Percentiles rank a stretch among this genome's conserved stretches.
Conservation (phyloP, 2,113 vertebrate genomes). For the Trachemys scripta region DNA sequence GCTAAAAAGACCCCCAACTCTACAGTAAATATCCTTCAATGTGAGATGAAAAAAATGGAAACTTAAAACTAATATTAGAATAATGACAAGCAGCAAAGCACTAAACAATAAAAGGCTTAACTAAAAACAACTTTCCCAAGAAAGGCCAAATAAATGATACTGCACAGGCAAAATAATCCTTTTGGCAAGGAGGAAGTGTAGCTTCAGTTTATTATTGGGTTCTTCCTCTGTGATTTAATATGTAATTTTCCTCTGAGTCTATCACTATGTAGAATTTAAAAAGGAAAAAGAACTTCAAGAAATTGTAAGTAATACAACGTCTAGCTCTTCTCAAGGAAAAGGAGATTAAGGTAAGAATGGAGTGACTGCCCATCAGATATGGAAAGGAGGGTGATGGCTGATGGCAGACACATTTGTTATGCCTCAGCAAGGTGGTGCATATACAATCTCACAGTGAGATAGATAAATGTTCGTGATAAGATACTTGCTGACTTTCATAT, state of each 20-base stretch:
- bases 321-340: not conserved
- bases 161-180: not conserved
- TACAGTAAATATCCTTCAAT: not conserved
- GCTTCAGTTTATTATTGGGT: not conserved
- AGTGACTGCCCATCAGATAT: not conserved
- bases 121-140: not conserved
- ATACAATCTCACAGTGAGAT: accelerated
- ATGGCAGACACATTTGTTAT: not conserved
- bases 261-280: not conserved
- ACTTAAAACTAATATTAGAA: not conserved
- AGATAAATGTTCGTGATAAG: not conserved
- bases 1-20: not conserved
- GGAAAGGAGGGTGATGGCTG: not conserved
- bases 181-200: not conserved
- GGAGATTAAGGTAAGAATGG: not conserved
- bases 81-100: not conserved
- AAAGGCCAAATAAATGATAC: not conserved
- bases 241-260: not conserved
- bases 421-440: not conserved
- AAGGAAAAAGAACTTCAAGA: not conserved
- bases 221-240: not conserved
- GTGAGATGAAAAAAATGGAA: not conserved
- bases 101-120: not conserved
- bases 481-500: not conserved
- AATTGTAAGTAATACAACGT: not conserved